Base-by-base conservation (phyloP, 2,888 invertebrate species). In the Drosophila ezoana region DNA sequence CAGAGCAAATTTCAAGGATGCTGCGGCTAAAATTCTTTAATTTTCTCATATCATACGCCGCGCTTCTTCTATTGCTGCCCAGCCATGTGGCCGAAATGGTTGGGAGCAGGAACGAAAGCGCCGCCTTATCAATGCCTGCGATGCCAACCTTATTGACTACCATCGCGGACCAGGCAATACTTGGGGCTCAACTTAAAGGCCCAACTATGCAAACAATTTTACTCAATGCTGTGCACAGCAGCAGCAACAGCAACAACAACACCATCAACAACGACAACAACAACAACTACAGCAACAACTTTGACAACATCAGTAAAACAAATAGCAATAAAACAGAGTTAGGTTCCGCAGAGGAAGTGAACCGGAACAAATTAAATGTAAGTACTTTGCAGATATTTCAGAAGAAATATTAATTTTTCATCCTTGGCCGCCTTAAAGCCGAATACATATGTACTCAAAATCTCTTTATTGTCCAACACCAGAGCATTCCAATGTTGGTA, bases 1-100 rank as follows among this genome's bases (percentile, higher is more conserved):
- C 59, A 47, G 20, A n/a, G 13, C n/a, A 14, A 13, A 20, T 11
- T 20, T 18, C 6, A 60, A 75, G 48, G 33, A 75, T 78, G 75
- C 57, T 51, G 63, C 45, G 57, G 44, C 16, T 73, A 45, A 53
- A 57, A 14, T 33, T 68, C 5, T 54, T 38, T 61, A 58, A 58
- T 6, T n/a, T 51, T 8, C 45, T 73, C 11, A 35, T 73, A 11
- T 23, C 56, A 8, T 60, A 38, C 35, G 28, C 49, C 8, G 49
- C 32, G 35, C 53, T 77, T 1, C 53, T 77, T 1, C 9, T 48
- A 2, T 18, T 60, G 44, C 33, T 73, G 14, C 48, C 44, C 3
- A 32, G 52, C 41, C 59, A 67, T 63, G 23, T 23, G 59, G 16
- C 32, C 1, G 47, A 28, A 11, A 33, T 23, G 32, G 13, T 10